Conservation (phyloP, 2,113 vertebrate genomes). For the Blennius ocellaris region DNA sequence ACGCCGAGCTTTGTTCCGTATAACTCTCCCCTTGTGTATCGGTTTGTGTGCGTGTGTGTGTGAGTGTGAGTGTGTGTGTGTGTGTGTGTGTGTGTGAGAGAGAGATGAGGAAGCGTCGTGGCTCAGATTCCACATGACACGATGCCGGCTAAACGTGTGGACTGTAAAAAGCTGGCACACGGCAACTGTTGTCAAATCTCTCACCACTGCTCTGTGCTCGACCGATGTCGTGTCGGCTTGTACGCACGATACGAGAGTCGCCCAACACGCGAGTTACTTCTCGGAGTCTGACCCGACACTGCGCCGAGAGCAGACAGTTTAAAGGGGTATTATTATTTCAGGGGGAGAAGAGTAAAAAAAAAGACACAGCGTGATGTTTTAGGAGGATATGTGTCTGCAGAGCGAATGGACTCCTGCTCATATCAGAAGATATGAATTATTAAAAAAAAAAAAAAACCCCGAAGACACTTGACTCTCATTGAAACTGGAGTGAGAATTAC, state of each 20-base stretch:
- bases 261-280: constrained; percentile 8
- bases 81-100: constrained; percentile 7
- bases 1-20: constrained; percentile 50
- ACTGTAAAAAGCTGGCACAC: constrained; percentile 39
- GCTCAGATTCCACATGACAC: constrained; percentile 44
- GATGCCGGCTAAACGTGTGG: constrained; percentile 34
- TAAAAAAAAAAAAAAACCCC: constrained; percentile 2
- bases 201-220: constrained; percentile 7
- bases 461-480: no score
- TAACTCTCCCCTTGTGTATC: constrained; percentile 4
- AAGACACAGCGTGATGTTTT: constrained; percentile 6
- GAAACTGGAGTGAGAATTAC: background rate
- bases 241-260: background rate
- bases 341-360: background rate
- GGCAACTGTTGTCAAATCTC: constrained; percentile 36
- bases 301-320: background rate
- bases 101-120: constrained; percentile 16
- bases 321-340: constrained; percentile 30
- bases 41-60: constrained; percentile 4
- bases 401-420: background rate
- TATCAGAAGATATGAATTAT: constrained; percentile 13
- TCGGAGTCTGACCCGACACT: constrained; percentile 1
- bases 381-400: constrained; percentile 1
- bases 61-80: constrained; percentile 5
- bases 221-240: constrained; percentile 15